Percentiles rank a stretch among this genome's conserved stretches.
These are phyloP conservation scores for Micronycteris hirsuta DNA, from an alignment of 2,113 vertebrate species.

Conservation along the genomic window DNA sequence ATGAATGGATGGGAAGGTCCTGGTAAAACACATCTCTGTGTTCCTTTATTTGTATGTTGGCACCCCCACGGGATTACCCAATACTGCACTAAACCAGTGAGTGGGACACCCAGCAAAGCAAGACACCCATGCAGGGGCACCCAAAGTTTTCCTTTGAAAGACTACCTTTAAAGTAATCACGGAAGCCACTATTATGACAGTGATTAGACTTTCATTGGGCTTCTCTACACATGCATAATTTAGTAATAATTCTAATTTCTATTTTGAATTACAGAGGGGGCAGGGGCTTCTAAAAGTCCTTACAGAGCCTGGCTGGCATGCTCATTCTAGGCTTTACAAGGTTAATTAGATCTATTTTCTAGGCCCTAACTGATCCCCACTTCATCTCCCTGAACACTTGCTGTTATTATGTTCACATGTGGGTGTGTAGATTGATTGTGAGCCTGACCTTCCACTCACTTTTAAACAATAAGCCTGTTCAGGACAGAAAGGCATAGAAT, in stretches of 20 bases:
- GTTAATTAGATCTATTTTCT: neutral
- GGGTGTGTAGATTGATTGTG: neutral
- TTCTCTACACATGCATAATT: neutral
- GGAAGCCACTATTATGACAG: neutral
- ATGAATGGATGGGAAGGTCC: neutral
- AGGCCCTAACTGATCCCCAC: neutral
- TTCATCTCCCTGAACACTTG: neutral
- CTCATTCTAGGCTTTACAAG: neutral
- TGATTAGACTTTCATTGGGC: neutral
- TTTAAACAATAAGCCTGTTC: neutral
- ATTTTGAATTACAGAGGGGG: neutral
- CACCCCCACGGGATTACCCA: neutral
- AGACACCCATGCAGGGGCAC: neutral
- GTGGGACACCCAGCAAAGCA: neutral
- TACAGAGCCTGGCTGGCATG: neutral
- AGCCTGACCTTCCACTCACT: neutral
- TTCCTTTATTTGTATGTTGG: slow-evolving; percentile 8
- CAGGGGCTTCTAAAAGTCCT: neutral
- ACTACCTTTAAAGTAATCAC: neutral
- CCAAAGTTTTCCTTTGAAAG: neutral
- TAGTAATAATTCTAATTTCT: slow-evolving; percentile 7
- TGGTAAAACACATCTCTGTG: neutral
- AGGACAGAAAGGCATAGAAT: neutral
- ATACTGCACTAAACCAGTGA: neutral
- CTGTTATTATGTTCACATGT: neutral